Base-by-base conservation (phyloP, 2,113 vertebrate species). In the Dendrocopos noguchii region DNA sequence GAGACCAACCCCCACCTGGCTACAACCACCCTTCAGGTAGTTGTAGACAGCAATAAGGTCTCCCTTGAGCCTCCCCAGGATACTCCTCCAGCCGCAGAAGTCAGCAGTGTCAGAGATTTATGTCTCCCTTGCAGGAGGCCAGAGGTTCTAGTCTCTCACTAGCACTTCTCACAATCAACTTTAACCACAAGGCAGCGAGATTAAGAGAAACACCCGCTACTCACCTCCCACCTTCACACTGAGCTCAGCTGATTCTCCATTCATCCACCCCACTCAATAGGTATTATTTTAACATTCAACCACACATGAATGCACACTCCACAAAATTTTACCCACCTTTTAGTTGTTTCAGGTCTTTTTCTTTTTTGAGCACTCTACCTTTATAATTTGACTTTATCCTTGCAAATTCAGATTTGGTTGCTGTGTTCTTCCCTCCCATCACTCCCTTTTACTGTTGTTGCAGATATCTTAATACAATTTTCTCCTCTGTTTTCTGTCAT, bases 321-420 rank as follows among this genome's bases (percentile, higher is more conserved):
- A 85, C 61, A 72, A 85, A 88, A 34, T 27, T 36, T 86, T 84
- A 61, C 57, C 46, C 88, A 78, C 25, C 61, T 91, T 64, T 75
- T 68, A 73, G 36, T 71, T 87, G 39, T 50, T 87, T 79, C 36
- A 65, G 71, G 9, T 4, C 0, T 6, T 34, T 47, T 70, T 84
- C 5, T 31, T 47, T 70, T 84, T 77, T 85, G 8, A 77, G 44
- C 73, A 74, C 15, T 79, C 22, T 42, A 20, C 16, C 36, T 63
- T 64, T 90, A 90, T 28, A 85, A 90, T 90, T 80, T 79, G 34
- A 31, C 19, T 95, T 80, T 80, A 34, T 52, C 57, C 56, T 90
- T 86, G 46, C 25, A 83, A 92, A 89, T 21, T 90, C 39, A 53
- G 56, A 52, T 75, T 68, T 82, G 17, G 20, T 68, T 64, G 52